Conservation (phyloP, 2,888 invertebrate species). For the Rugalucina vietnamica region DNA sequence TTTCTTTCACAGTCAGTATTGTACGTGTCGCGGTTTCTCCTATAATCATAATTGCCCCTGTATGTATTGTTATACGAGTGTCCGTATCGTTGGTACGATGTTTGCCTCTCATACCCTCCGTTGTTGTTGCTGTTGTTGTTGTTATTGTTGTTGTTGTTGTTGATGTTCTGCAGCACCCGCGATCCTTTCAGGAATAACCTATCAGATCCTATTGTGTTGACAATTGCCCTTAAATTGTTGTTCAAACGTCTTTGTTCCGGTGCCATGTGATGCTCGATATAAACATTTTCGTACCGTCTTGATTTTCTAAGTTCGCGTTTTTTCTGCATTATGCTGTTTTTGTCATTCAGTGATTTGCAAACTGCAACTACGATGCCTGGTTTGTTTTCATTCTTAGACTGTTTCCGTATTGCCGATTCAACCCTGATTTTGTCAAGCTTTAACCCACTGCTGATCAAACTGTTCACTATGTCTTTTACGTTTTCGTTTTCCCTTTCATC, state of each 20-base stretch:
- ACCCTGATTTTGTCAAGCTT: no score
- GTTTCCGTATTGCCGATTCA: no score
- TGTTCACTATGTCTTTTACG: no score
- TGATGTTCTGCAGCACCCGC: not conserved
- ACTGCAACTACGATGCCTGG: no score
- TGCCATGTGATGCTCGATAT: not conserved
- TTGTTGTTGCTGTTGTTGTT: not conserved
- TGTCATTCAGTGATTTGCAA: no score
- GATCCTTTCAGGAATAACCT: not conserved
- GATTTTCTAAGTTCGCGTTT: not conserved
- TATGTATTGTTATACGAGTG: not conserved
- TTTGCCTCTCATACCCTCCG: not conserved
- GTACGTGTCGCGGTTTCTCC: not conserved
- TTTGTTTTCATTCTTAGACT: no score
- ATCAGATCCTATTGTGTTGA: not conserved
- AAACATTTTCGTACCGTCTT: not conserved
- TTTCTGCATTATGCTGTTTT: not conserved
- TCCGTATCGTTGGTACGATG: not conserved
- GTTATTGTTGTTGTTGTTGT: no score
- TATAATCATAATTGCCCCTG: not conserved
- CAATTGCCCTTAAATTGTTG: not conserved
- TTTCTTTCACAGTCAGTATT: not conserved
- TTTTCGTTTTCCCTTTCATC: no score
- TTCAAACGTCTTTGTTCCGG: not conserved
- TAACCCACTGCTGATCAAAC: no score